A percentile compares a stretch with the other conserved stretches of the same genome.
phyloP scores from a whole-genome alignment of 2,888 invertebrate genomes.

The Harpagoxenus sublaevis region DNA sequence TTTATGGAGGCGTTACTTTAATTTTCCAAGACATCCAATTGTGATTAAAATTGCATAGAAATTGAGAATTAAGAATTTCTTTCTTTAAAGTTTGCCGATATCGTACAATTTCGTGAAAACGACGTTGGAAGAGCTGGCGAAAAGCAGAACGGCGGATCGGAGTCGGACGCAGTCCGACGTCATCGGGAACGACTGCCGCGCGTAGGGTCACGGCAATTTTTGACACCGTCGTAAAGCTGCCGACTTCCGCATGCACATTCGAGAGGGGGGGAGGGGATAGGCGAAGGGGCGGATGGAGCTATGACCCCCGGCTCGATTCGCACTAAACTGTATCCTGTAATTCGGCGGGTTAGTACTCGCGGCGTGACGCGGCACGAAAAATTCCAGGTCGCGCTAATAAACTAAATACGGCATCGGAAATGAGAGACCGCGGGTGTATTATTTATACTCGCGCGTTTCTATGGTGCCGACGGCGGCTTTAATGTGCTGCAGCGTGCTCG shows the following conservation, averaged over 20 bases:
- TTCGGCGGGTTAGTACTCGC: slow-evolving; percentile 73
- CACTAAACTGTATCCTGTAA: slow-evolving; percentile 80
- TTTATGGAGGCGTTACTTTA: background rate
- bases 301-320: slow-evolving; percentile 48
- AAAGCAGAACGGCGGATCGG: background rate
- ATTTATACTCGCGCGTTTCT: slow-evolving; percentile 79
- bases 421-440: slow-evolving; percentile 80
- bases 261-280: background rate
- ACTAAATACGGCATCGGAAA: slow-evolving; percentile 85
- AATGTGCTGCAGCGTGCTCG: slow-evolving; percentile 77
- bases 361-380: slow-evolving; percentile 73
- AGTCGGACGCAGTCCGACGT: background rate
- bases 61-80: background rate
- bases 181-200: background rate
- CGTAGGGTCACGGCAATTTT: slow-evolving; percentile 52
- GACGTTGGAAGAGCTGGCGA: background rate
- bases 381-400: slow-evolving; percentile 81
- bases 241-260: slow-evolving; percentile 36
- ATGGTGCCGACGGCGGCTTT: slow-evolving; percentile 79
- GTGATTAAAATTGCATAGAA: background rate
- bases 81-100: background rate
- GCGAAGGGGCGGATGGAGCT: background rate
- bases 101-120: background rate
- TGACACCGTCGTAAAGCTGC: slow-evolving; percentile 57
- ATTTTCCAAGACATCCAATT: background rate